These are phyloP conservation scores for Coregonus clupeaformis DNA, from an alignment of 2,113 vertebrate genomes.

Conservation along the genomic window DNA sequence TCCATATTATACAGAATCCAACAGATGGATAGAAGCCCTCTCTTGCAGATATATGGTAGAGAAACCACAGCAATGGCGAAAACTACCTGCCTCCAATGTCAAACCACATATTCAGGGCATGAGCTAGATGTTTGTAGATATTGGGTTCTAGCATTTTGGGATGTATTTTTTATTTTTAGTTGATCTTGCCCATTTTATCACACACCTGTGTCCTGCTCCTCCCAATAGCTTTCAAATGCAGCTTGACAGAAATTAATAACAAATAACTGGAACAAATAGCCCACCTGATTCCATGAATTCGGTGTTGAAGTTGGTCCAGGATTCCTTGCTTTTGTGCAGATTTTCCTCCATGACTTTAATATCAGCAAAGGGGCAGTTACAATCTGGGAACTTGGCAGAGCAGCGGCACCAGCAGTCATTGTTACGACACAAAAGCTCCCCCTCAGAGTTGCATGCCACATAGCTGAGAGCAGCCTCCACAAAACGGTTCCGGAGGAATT, in stretches of 20 bases:
- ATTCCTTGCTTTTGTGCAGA: slow-evolving; percentile 82
- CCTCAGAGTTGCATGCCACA: slow-evolving; percentile 91
- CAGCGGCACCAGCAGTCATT: slow-evolving; percentile 95
- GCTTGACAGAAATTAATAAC: slow-evolving; percentile 37
- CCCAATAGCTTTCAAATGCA: slow-evolving; percentile 28
- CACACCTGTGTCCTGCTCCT: slow-evolving; percentile 51
- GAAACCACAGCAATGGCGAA: slow-evolving; percentile 19
- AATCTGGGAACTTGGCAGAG: slow-evolving; percentile 82
- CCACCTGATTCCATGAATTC: slow-evolving; percentile 95
- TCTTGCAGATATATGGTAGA: too few relatives aligned
- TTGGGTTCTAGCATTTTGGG: slow-evolving; percentile 37
- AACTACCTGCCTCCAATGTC: slow-evolving; percentile 35
- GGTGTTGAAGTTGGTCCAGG: slow-evolving; percentile 81
- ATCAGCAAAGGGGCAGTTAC: slow-evolving; percentile 92
- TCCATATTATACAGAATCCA: too few relatives aligned
- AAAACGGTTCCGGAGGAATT: slow-evolving; percentile 86
- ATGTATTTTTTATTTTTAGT: slow-evolving; percentile 38
- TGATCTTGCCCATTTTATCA: slow-evolving; percentile 30
- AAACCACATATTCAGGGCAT: slow-evolving; percentile 41
- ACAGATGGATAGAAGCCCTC: too few relatives aligned
- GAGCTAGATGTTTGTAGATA: slow-evolving; percentile 45
- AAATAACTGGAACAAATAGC: slow-evolving; percentile 12
- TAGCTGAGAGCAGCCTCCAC: slow-evolving; percentile 95
- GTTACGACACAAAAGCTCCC: slow-evolving; percentile 86
- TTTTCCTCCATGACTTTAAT: slow-evolving; percentile 90